phyloP scores from a whole-genome alignment of 2,797 vertebrate species.

The Tiaroga cobitis region DNA sequence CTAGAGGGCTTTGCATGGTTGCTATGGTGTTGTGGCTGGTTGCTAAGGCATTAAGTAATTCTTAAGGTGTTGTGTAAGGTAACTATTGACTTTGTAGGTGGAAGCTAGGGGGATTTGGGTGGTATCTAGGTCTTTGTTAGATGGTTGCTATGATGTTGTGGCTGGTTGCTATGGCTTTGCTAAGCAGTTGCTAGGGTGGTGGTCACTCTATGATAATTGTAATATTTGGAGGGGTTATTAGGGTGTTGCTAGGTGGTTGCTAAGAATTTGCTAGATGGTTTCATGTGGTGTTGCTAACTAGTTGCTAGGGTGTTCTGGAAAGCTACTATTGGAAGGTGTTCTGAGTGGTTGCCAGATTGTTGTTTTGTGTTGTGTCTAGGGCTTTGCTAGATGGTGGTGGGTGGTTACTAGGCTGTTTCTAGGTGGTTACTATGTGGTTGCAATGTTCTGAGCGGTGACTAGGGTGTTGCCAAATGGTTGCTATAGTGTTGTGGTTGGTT shows the following conservation, averaged over 20 bases:
- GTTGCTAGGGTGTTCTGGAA: neutral
- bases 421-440: neutral
- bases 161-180: too few species aligned
- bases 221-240: neutral
- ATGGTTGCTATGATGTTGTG: too few species aligned
- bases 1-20: neutral
- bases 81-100: too few species aligned
- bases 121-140: neutral
- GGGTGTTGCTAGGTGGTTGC: neutral
- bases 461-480: neutral
- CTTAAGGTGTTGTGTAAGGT: neutral
- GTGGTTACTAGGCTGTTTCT: neutral
- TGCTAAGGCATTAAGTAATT: neutral
- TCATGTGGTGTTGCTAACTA: neutral
- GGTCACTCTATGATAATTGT: neutral
- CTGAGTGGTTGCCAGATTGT: neutral
- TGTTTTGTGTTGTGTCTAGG: neutral
- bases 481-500: too few species aligned
- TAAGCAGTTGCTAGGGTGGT: neutral
- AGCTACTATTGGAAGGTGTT: neutral
- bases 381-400: neutral
- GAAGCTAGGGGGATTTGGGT: neutral
- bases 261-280: neutral
- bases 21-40: neutral
- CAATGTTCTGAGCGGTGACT: neutral